Conservation (phyloP, 2,113 vertebrate species). For the Chaenogobius annularis region DNA sequence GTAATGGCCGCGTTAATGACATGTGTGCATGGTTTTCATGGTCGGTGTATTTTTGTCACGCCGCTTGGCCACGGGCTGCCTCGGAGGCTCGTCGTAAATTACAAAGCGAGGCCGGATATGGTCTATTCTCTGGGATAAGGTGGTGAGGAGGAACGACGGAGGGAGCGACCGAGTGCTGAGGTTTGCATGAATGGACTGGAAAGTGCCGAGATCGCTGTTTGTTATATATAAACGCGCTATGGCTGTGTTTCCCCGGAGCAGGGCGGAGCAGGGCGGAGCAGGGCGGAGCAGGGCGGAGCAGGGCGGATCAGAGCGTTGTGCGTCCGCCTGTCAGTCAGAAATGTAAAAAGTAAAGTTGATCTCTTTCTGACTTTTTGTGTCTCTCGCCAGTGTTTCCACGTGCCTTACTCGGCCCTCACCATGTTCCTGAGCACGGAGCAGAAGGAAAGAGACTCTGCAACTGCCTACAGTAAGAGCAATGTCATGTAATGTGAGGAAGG, state of each 20-base stretch:
- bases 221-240: constrained; percentile 28
- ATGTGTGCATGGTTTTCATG: constrained; percentile 46
- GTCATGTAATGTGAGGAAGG: constrained; percentile 33
- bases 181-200: constrained; percentile 52
- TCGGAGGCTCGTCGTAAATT: constrained; percentile 62
- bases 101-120: constrained; percentile 61
- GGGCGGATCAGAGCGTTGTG: constrained; percentile 25
- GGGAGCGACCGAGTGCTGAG: constrained; percentile 46
- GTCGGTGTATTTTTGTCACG: constrained; percentile 71
- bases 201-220: constrained; percentile 57
- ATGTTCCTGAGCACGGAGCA: constrained; percentile 94
- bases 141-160: constrained; percentile 56
- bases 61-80: constrained; percentile 68
- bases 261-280: not conserved
- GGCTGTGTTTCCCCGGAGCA: constrained; percentile 15
- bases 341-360: not conserved
- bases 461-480: constrained; percentile 86
- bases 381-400: constrained; percentile 87
- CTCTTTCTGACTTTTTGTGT: constrained; percentile 8
- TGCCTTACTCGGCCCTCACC: constrained; percentile 94
- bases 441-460: constrained; percentile 91
- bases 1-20: constrained; percentile 56
- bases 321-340: constrained; percentile 7
- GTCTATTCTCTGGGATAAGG: constrained; percentile 58
- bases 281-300: constrained; percentile 17